Percentiles rank a stretch among this genome's conserved stretches.
Evolutionary conservation across 2,888 invertebrate genomes (phyloP).

Genomic region (Balanococcus diminutus): DNA sequence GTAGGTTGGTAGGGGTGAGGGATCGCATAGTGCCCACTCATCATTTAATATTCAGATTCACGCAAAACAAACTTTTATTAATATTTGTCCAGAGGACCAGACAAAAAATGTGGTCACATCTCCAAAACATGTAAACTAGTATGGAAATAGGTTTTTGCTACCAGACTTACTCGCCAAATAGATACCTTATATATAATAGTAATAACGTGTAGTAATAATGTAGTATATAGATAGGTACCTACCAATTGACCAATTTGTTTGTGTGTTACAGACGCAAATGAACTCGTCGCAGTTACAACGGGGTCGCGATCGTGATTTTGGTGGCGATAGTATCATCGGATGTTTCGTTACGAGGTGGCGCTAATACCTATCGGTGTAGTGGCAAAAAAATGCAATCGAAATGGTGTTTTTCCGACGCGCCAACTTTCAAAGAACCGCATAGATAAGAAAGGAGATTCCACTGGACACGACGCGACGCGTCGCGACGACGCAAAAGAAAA

Average conservation of each 20-base stretch:
- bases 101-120: too few species aligned
- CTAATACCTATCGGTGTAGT: background rate
- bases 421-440: slow-evolving; percentile 34
- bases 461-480: background rate
- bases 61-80: too few species aligned
- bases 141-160: too few species aligned
- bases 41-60: too few species aligned
- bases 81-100: too few species aligned
- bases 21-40: too few species aligned
- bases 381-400: background rate
- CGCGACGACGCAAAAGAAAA: background rate
- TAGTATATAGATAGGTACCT: background rate
- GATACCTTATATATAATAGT: background rate
- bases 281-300: background rate
- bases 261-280: background rate
- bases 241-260: background rate
- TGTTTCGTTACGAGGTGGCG: background rate
- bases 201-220: background rate
- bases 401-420: background rate
- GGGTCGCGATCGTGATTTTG: background rate
- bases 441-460: too few species aligned
- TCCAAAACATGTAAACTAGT: too few species aligned
- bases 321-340: background rate
- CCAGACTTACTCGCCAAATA: too few species aligned
- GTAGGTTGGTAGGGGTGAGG: too few species aligned